Conservation (phyloP, 2,113 vertebrate genomes). For the Nesoenas mayeri region DNA sequence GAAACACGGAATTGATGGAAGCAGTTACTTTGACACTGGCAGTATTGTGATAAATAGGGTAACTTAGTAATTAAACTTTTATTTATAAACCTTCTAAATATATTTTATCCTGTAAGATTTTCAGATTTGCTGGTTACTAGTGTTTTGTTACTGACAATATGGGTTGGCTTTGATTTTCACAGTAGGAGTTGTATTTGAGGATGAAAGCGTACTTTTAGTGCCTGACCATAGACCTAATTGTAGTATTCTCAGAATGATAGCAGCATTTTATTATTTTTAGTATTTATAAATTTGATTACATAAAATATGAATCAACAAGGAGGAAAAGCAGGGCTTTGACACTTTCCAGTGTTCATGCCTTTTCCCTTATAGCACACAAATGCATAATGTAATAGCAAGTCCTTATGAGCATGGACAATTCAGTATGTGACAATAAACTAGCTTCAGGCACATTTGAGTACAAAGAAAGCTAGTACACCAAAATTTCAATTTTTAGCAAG, state of each 20-base stretch:
- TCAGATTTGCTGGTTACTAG: background rate
- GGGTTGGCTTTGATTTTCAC: background rate
- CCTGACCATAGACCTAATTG: background rate
- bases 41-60: background rate
- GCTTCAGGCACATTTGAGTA: constrained; percentile 17
- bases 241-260: background rate
- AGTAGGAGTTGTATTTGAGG: background rate
- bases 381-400: constrained; percentile 6
- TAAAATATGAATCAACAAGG: background rate
- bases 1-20: background rate
- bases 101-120: background rate
- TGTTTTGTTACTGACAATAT: background rate
- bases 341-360: background rate
- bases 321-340: background rate
- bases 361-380: background rate
- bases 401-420: constrained; percentile 10
- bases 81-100: background rate
- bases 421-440: constrained; percentile 20
- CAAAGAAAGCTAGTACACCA: constrained; percentile 25
- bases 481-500: background rate
- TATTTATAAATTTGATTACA: background rate
- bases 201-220: background rate
- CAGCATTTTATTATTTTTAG: constrained; percentile 3
- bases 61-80: background rate
- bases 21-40: background rate